Evolutionary conservation across 2,888 invertebrate genomes (phyloP), one percentile per base, ranked within the genome.

Genomic region (Bellardia bayeri): DNA sequence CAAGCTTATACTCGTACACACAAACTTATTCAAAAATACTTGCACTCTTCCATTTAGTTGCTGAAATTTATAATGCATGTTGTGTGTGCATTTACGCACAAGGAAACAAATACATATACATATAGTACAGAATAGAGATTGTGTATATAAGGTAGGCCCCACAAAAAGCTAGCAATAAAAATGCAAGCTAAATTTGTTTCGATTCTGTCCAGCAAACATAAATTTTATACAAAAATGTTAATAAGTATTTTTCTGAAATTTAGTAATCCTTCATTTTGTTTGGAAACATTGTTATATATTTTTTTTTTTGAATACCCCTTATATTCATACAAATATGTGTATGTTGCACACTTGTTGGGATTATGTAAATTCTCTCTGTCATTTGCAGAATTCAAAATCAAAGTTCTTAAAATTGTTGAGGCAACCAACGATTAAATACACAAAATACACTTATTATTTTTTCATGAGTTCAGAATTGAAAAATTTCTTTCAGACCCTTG

Each of bases 311-410:
- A 5, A 3, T 37, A 5, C 3, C 5, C 37, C 37, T 37, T 6
- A 37, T 37, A 37, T 37, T 37, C 6, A 4, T 5, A 5, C 4
- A 37, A 37, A 37, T 37, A 6, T 45, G 11, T 45, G 45, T 45
- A 13, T 45, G 45, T 45, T 45, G 13, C 49, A 75, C 49, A 75
- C 75, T 56, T 68, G 58, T 66, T 58, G 64, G 61, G 75, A 82
- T 75, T 82, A 82, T 69, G 75, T 7, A 82, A 82, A 82, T 51
- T 68, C 33, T 69, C 37, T 75, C 13, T 75, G 61, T 51, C 75
- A 75, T 58, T 82, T 82, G 23, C 75, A 82, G 82, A 82, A 75
- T 75, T 9, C 49, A 61, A 68, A 82, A 75, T 75, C 66, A 82
- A 82, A 68, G 82, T 45, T 61, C 30, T 8, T 54, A 66, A 66